Evolutionary conservation across 1,140 invertebrate species (phyloP), one percentile per base, ranked within the genome.

Genomic region (Potamilus streckersoni): DNA sequence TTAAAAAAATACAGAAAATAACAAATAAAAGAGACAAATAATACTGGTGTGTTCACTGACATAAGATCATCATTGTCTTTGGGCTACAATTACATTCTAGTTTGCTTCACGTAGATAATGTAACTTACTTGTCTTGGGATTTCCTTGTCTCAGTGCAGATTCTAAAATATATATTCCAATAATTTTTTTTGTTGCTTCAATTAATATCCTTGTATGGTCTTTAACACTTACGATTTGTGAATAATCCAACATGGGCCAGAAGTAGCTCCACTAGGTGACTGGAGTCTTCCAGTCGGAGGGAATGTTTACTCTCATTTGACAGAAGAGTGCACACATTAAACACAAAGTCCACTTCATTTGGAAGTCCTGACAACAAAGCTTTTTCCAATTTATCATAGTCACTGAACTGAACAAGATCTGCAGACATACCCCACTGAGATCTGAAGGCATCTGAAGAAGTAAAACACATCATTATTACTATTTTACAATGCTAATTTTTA

Each of bases 271-370:
- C 89, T 55, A 99, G 91, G 79, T 95, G 93, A 2, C 95, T 95
- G 82, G 94, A 95, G 79, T 95, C 94, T 55, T 93, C 93, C 49
- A 99, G 90, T 78, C 95, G 94, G 56, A 99, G 89, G 8, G 94
- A 93, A 85, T 97, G 95, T 70, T 95, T 95, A 58, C 96, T 95
- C 87, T 99, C 97, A 83, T 97, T 97, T 27, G 96, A 97, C 77
- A 99, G 91, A 67, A 99, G 91, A 0, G 96, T 98, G 88, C 97
- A 98, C 1, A 99, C 95, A 90, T 99, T 99, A 71, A 99, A 94
- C 5, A 97, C 97, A 91, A 99, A 97, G 88, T 99, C 97, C 87
- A 99, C 96, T 91, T 99, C 98, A 89, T 99, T 99, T 19, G 98
- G 97, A 81, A 99, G 91, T 1, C 97, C 97, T 58, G 96, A 97